phyloP scores from a whole-genome alignment of 1,140 invertebrate genomes.

The Ylistrum balloti region DNA sequence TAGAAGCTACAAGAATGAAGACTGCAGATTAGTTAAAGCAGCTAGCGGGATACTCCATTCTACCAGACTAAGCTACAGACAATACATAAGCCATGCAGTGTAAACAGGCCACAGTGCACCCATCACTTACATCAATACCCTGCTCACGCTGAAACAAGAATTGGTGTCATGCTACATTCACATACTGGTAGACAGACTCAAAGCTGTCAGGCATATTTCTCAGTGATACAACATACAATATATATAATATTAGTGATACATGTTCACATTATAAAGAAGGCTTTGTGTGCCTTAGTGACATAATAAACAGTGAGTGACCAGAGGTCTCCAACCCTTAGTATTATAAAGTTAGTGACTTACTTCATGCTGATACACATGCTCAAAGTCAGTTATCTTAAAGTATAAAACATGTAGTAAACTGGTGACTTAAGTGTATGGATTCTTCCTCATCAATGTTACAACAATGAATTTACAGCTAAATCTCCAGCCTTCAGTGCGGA shows the following conservation, averaged over 20 bases:
- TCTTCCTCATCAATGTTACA: too few species aligned
- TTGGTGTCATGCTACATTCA: background rate
- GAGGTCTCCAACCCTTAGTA: too few species aligned
- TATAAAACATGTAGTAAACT: too few species aligned
- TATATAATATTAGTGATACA: background rate
- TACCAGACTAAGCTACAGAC: constrained; percentile 4
- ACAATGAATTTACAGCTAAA: too few species aligned
- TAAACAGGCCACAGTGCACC: background rate
- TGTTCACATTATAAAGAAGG: too few species aligned
- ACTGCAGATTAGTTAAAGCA: background rate
- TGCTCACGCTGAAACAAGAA: constrained; percentile 31
- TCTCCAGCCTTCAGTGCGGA: too few species aligned
- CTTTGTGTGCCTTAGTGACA: background rate
- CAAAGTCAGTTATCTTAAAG: too few species aligned
- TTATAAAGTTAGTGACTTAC: too few species aligned
- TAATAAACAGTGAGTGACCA: background rate
- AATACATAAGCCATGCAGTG: background rate
- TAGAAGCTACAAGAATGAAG: background rate
- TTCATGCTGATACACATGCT: too few species aligned
- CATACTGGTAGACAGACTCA: background rate
- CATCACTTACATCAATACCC: constrained; percentile 28
- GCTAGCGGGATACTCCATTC: background rate
- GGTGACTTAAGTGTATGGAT: too few species aligned
- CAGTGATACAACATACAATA: background rate
- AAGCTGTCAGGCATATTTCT: background rate